Evolutionary conservation across 2,797 vertebrate genomes (phyloP), one percentile per base, ranked within the genome.

Genomic region (Coregonus suidteri): DNA sequence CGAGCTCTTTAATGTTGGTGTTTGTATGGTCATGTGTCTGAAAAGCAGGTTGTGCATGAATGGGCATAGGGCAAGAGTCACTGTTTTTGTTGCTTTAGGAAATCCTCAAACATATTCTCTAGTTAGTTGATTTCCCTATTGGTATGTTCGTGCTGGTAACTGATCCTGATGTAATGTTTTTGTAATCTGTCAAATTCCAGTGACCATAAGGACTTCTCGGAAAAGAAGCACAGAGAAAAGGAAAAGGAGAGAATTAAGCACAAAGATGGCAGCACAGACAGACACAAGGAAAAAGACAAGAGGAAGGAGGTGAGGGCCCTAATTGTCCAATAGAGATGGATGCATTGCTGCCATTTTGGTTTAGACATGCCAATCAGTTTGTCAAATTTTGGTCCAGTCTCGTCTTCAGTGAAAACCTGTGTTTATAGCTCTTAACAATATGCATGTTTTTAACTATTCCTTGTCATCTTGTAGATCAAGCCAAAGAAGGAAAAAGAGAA

Each of bases 161-260:
- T 25, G 51, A 62, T 72, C 54, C 18, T n/a, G 7, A 62, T 20
- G 41, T 18, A 65, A 34, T 51, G 6, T 47, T 67, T 76, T 0
- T 79, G 1, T 79, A 82, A 15, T 47, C 76, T 69, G 74, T 37
- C 9, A 64, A 75, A 81, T 54, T 78, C 3, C 91, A 98, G 97
- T 71, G 96, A 97, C 90, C 93, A 96, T 94, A 98, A 94, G 94
- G 97, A 98, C 86, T 95, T 90, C 72, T 95, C 94, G 72, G 97
- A 98, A 89, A 98, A 97, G 92, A 98, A 98, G 94, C 95, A 97
- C 89, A 95, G 94, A 94, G 96, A 98, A 80, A 98, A 96, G 91
- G 95, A 93, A 80, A 96, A 95, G 90, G 97, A 96, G 85, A 97
- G 95, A 94, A 83, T 93, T 83, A 95, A 94, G 91, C 93, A 94